phyloP scores from a whole-genome alignment of 2,888 invertebrate species.

The Mantis religiosa region DNA sequence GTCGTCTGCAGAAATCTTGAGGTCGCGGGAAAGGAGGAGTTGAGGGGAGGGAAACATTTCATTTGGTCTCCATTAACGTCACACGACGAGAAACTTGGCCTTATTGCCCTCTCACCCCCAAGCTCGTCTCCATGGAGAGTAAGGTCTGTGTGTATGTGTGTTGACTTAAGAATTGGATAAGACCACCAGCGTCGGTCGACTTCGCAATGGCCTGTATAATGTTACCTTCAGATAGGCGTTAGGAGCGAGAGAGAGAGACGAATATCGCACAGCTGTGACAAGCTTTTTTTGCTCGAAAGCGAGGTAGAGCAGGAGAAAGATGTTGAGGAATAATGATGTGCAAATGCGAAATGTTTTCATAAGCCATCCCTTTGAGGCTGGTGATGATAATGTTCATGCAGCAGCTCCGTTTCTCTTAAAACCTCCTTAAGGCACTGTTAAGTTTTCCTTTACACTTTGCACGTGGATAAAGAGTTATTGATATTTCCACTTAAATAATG shows the following conservation, averaged over 20 bases:
- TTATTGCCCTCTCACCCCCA: neutral
- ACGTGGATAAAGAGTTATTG: too few relatives aligned
- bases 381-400: neutral
- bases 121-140: neutral
- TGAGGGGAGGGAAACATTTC: neutral
- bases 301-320: too few relatives aligned
- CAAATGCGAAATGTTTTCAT: neutral
- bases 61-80: slow-evolving; percentile 18
- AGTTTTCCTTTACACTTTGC: neutral
- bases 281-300: neutral
- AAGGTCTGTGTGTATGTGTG: neutral
- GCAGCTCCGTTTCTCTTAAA: neutral
- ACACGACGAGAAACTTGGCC: slow-evolving; percentile 12
- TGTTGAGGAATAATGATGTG: neutral
- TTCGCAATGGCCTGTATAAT: neutral
- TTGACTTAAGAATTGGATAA: neutral
- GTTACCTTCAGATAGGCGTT: neutral
- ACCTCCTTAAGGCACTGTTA: neutral
- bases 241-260: neutral
- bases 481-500: too few relatives aligned
- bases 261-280: neutral
- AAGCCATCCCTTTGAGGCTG: neutral
- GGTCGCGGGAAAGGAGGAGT: neutral
- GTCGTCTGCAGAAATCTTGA: slow-evolving; percentile 6
- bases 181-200: neutral